Evolutionary conservation across 2,888 invertebrate genomes (phyloP), one percentile per base, ranked within the genome.

Genomic region (Tineola bisselliella): DNA sequence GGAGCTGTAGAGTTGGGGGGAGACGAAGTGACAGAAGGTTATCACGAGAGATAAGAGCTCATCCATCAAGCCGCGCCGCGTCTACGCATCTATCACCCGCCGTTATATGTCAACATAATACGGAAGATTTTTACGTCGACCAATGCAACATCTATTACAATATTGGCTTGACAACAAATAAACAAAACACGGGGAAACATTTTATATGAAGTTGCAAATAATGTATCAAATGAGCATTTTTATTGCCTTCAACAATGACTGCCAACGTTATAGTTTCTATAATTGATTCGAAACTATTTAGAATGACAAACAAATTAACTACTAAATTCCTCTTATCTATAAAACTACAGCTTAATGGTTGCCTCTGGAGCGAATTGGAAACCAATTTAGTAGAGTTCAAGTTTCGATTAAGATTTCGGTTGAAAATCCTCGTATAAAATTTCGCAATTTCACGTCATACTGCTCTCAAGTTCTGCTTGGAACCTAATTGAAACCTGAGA

Each of bases 1-100:
- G 66, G 66, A 66, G 64, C 63, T 62, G 59, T 17, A 15, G 30
- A 43, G 66, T 59, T 69, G 63, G 70, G 65, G 65, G 68, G 68
- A 67, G 70, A 70, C 71, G 70, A 68, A 68, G 70, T 69, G 70
- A 71, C 66, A 72, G 74, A 81, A 80, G 84, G 84, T 84, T 86
- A 86, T 84, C 84, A 79, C 67, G 69, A 62, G 66, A 74, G 86
- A 84, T 86, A 84, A 84, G 74, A 77, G 71, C 76, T 68, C 78
- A 86, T 86, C 86, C 80, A 84, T 86, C 84, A 84, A 69, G 66
- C 66, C 57, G 59, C 57, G 59, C 48, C 54, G 54, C 59, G 60
- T 60, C 71, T 68, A 69, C 67, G 69, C 71, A 64, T 71, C 73
- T 74, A 74, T 76, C 76, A 68, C 65, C 68, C 65, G 69, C 64